Percentiles rank a stretch among this genome's conserved stretches.
Conservation (phyloP, 2,113 vertebrate species). For the Tiliqua scincoides region DNA sequence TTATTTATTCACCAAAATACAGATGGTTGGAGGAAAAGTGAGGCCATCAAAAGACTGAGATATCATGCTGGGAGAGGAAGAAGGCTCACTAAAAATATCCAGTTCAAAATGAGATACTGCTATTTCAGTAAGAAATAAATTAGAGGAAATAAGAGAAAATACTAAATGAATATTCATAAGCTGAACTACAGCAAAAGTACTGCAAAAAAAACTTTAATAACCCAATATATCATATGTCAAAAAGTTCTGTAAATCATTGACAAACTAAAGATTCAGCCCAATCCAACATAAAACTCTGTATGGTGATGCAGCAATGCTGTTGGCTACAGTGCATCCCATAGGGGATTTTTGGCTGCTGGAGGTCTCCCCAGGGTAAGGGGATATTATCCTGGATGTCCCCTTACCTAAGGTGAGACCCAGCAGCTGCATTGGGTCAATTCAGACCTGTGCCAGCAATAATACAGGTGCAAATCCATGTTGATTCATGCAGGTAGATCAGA, state of each 20-base stretch:
- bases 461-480: too few relatives aligned
- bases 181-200: background rate
- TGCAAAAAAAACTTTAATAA: constrained; percentile 45
- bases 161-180: constrained; percentile 52
- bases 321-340: too few relatives aligned
- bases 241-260: background rate
- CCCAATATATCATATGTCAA: background rate
- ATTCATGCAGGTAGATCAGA: too few relatives aligned
- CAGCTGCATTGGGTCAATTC: too few relatives aligned
- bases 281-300: too few relatives aligned
- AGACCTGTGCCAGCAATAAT: too few relatives aligned
- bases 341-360: too few relatives aligned
- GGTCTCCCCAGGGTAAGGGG: too few relatives aligned
- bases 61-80: background rate
- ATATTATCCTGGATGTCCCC: too few relatives aligned
- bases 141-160: constrained; percentile 42
- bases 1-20: background rate
- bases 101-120: constrained; percentile 28
- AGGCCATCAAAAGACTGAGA: background rate
- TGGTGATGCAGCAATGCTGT: too few relatives aligned
- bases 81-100: background rate
- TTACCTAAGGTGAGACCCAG: too few relatives aligned
- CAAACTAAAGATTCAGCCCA: background rate
- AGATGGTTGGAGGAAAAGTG: background rate
- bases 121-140: constrained; percentile 53